These are phyloP conservation scores for Branchellion lobata DNA, from an alignment of 2,888 invertebrate species.

Conservation along the genomic window DNA sequence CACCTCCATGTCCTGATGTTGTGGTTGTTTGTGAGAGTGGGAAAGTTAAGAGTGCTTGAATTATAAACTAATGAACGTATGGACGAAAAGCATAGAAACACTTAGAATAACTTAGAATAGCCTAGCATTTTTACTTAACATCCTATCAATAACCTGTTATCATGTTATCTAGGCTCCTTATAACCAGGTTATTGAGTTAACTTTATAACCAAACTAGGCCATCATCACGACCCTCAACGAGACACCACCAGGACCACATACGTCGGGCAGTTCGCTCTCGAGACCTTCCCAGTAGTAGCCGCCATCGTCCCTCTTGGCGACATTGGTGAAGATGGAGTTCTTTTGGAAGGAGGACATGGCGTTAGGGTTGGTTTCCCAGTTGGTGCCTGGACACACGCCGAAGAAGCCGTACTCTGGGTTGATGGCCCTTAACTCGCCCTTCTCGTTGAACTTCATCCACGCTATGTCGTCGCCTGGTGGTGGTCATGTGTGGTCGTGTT, in stretches of 20 bases:
- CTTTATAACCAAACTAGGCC: no score
- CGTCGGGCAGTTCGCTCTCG: slow-evolving; percentile 51
- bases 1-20: slow-evolving; percentile 45
- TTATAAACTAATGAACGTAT: background rate
- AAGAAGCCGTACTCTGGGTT: slow-evolving; percentile 55
- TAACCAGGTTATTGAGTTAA: no score
- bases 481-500: background rate
- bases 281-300: slow-evolving; percentile 54
- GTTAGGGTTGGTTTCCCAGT: slow-evolving; percentile 53
- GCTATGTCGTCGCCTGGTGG: slow-evolving; percentile 54
- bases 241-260: background rate
- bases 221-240: no score
- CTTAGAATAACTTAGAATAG: background rate
- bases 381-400: slow-evolving; percentile 54
- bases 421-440: slow-evolving; percentile 54
- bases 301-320: slow-evolving; percentile 54
- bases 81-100: background rate
- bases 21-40: no score
- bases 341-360: slow-evolving; percentile 53
- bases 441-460: slow-evolving; percentile 55
- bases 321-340: slow-evolving; percentile 55
- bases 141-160: no score
- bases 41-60: background rate
- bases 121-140: no score
- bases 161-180: no score